Evolutionary conservation across 2,888 invertebrate genomes (phyloP).

Genomic region (Cryptus armator): DNA sequence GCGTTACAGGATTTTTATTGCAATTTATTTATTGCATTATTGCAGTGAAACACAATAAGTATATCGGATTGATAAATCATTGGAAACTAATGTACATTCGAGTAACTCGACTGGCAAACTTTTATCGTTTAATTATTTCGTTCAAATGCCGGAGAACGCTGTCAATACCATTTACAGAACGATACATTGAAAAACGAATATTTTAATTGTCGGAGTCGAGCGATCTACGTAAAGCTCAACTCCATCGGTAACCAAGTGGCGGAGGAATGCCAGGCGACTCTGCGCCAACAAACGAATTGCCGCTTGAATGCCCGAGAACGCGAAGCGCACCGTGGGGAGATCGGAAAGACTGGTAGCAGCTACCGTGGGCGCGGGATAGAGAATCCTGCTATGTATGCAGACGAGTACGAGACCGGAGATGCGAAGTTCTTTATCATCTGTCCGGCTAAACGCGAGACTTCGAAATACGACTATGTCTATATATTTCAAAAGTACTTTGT

Average conservation of each 20-base stretch:
- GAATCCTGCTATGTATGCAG: constrained; percentile 3
- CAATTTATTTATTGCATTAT: neutral
- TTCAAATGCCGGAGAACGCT: neutral
- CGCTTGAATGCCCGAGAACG: constrained; percentile 3
- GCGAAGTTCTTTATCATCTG: constrained; percentile 63
- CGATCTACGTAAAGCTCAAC: neutral
- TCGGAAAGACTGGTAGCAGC: neutral
- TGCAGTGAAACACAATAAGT: constrained; percentile 14
- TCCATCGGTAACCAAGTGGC: neutral
- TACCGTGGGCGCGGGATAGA: neutral
- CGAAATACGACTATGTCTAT: constrained; percentile 55
- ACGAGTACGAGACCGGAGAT: constrained; percentile 6
- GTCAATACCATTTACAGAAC: neutral
- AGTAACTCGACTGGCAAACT: neutral
- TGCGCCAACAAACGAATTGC: constrained; percentile 29
- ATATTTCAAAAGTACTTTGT: neutral
- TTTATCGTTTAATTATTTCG: neutral
- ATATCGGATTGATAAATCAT: constrained; percentile 38
- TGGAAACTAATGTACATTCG: neutral
- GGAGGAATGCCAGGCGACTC: neutral
- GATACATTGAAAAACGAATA: neutral
- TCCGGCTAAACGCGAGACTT: constrained; percentile 62
- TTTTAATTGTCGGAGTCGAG: neutral
- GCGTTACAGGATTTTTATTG: constrained; percentile 23
- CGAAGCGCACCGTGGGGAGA: neutral